phyloP scores from a whole-genome alignment of 2,888 invertebrate species.

The Athalia rosae region DNA sequence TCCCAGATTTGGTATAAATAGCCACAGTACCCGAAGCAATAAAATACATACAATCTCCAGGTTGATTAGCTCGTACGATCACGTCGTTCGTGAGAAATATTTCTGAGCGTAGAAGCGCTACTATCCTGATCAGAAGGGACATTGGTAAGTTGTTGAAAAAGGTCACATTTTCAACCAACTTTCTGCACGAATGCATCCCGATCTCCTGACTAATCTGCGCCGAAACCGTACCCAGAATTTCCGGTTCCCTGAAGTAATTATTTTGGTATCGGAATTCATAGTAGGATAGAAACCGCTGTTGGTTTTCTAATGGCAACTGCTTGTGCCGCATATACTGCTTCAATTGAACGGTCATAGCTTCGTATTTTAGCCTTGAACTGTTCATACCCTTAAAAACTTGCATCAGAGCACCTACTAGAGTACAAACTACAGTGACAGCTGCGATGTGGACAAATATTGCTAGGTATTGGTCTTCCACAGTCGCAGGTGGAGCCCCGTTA shows the following conservation, averaged over 20 bases:
- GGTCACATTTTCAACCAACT: constrained; percentile 76
- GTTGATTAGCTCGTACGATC: constrained; percentile 74
- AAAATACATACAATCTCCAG: constrained; percentile 77
- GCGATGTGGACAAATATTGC: constrained; percentile 57
- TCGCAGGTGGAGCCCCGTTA: constrained; percentile 54
- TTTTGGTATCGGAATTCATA: constrained; percentile 68
- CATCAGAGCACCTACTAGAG: constrained; percentile 62
- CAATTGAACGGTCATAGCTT: constrained; percentile 63
- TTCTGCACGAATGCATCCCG: constrained; percentile 75
- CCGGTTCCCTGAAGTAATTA: constrained; percentile 64
- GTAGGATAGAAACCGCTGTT: constrained; percentile 63
- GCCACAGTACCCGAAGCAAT: constrained; percentile 77
- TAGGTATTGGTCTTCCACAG: constrained; percentile 62
- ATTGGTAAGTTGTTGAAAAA: constrained; percentile 76
- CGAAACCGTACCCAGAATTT: constrained; percentile 66
- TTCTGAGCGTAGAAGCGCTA: constrained; percentile 74
- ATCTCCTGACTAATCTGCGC: constrained; percentile 73
- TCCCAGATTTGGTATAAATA: constrained; percentile 74
- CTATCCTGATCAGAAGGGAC: constrained; percentile 74
- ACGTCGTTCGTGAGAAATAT: constrained; percentile 76
- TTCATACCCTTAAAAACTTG: constrained; percentile 63
- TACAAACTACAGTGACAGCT: constrained; percentile 59
- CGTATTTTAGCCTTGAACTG: constrained; percentile 66
- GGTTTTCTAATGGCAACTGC: constrained; percentile 62
- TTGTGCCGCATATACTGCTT: constrained; percentile 68